Conservation (phyloP, 2,797 vertebrate species). For the Alfaro cultratus region DNA sequence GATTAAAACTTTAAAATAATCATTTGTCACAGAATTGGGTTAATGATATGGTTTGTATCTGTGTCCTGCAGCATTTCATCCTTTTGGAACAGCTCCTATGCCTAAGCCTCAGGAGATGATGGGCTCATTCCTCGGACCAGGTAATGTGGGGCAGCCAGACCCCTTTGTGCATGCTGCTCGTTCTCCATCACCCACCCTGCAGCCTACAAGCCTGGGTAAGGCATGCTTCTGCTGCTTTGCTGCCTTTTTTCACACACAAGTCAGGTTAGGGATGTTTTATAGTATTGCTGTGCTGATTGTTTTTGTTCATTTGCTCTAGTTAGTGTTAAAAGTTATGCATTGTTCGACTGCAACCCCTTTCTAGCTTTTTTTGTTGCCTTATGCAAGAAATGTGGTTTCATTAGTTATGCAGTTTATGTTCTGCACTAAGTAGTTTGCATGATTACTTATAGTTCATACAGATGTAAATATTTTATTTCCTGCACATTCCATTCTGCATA, state of each 20-base stretch:
- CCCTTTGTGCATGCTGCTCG: constrained; percentile 91
- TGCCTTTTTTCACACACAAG: constrained; percentile 23
- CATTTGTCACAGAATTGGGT: background rate
- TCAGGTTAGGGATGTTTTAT: constrained; percentile 7
- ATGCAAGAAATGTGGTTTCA: background rate
- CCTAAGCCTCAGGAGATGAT: constrained; percentile 91
- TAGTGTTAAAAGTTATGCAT: background rate
- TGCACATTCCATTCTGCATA: background rate
- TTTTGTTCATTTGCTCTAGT: background rate
- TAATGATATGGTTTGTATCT: background rate
- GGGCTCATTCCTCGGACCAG: constrained; percentile 89
- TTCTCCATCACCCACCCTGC: constrained; percentile 91
- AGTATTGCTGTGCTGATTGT: background rate
- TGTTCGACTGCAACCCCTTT: background rate
- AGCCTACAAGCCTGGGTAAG: constrained; percentile 85
- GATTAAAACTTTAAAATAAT: background rate
- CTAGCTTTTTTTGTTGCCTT: constrained; percentile 4
- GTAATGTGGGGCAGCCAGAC: constrained; percentile 84
- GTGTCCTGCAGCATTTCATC: constrained; percentile 83
- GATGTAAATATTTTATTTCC: background rate
- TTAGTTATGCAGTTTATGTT: constrained; percentile 17
- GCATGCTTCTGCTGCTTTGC: constrained; percentile 55
- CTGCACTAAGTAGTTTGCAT: constrained; percentile 23
- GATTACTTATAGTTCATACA: constrained; percentile 20
- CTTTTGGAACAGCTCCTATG: constrained; percentile 88